A percentile compares a stretch with the other conserved stretches of the same genome.
phyloP scores from a whole-genome alignment of 2,888 invertebrate genomes.

The Himalopsyche tibetana region DNA sequence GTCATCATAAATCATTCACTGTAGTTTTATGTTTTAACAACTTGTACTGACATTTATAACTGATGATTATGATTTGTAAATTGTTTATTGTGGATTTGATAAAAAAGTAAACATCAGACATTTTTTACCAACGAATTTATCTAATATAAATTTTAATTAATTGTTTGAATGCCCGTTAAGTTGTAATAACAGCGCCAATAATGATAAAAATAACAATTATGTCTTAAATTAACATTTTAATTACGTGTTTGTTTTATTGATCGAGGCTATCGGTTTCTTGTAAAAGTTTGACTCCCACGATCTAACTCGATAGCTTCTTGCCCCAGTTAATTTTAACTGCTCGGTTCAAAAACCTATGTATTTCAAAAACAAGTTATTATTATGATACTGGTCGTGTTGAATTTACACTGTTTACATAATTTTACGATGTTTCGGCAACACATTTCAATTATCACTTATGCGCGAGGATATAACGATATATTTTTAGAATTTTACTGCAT shows the following conservation, averaged over 20 bases:
- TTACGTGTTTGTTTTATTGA: constrained; percentile 25
- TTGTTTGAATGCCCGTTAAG: neutral
- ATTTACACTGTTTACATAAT: constrained; percentile 37
- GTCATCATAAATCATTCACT: no score
- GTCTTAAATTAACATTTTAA: neutral
- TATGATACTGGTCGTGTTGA: neutral
- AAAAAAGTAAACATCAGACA: no score
- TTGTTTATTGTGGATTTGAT: no score
- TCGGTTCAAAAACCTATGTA: constrained; percentile 3
- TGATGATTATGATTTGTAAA: no score
- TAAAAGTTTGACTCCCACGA: constrained; percentile 14
- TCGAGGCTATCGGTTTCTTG: neutral
- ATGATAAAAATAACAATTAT: neutral
- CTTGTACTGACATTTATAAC: no score
- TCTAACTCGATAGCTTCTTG: constrained; percentile 14
- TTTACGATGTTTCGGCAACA: neutral
- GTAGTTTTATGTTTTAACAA: no score
- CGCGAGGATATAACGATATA: no score
- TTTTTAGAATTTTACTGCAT: no score
- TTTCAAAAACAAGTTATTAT: constrained; percentile 22
- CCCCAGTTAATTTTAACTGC: constrained; percentile 28
- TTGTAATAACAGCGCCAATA: neutral
- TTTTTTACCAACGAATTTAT: no score
- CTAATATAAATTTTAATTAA: neutral
- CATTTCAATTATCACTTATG: neutral